Conservation (phyloP, 2,113 vertebrate genomes). For the Pongo pygmaeus region DNA sequence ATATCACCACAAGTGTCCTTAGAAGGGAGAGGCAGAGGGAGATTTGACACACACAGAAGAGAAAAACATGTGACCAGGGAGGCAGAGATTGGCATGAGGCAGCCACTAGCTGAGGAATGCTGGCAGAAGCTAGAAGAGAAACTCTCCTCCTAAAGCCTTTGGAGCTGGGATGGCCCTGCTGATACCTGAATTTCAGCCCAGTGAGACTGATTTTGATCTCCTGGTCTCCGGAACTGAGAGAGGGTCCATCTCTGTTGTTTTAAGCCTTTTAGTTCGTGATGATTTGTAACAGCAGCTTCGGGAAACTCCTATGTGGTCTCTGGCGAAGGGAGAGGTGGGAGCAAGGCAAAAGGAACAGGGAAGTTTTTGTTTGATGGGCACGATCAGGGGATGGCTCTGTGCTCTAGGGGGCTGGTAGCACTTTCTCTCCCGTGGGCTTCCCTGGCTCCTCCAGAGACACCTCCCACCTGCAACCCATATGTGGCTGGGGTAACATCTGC, state of each 20-base stretch:
- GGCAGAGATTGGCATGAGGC: accelerated
- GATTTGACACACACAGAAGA: not conserved
- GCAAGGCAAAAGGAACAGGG: too few relatives aligned
- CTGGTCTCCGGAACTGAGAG: not conserved
- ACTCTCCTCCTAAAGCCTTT: not conserved
- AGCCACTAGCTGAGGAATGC: not conserved
- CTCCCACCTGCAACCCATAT: accelerated
- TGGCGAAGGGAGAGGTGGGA: not conserved
- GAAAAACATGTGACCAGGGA: not conserved
- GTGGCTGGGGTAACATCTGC: not conserved
- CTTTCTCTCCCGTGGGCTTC: too few relatives aligned
- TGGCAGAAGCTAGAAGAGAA: not conserved
- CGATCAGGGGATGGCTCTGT: accelerated
- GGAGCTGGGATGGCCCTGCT: accelerated
- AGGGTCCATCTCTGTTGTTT: not conserved
- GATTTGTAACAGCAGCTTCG: not conserved
- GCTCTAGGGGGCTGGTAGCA: not conserved
- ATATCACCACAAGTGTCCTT: not conserved
- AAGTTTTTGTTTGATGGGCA: not conserved
- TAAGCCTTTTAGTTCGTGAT: not conserved
- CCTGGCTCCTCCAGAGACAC: not conserved
- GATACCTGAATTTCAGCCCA: not conserved
- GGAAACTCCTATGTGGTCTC: not conserved
- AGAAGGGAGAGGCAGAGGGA: not conserved
- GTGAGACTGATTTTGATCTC: too few relatives aligned